Evolutionary conservation across 2,888 invertebrate species (phyloP).

Genomic region (Ganaspis brasiliensis): DNA sequence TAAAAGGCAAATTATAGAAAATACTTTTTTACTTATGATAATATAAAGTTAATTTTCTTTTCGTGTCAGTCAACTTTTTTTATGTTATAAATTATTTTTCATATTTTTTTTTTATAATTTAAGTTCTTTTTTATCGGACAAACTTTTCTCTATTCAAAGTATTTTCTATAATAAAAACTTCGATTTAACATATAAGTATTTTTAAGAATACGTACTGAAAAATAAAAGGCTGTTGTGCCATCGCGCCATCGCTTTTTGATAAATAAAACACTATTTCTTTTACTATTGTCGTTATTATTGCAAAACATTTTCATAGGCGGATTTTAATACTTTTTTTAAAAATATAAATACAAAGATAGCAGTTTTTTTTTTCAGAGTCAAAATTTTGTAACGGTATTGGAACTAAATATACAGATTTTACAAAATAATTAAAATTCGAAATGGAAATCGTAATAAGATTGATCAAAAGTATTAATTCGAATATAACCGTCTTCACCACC

Average conservation of each 20-base stretch:
- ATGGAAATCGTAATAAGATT: slow-evolving; percentile 96
- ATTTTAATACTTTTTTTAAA: not conserved
- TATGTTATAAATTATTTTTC: no score
- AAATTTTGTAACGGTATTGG: not conserved
- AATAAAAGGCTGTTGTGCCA: no score
- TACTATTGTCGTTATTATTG: slow-evolving; percentile 27
- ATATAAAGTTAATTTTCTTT: no score
- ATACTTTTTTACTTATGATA: no score
- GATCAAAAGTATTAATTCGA: slow-evolving; percentile 97
- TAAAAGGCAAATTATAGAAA: no score
- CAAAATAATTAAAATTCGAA: slow-evolving; percentile 87
- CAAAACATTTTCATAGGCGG: slow-evolving; percentile 19
- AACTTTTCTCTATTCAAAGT: no score
- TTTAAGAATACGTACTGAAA: no score
- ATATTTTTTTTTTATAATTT: no score
- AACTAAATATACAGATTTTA: not conserved
- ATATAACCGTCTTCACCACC: slow-evolving; percentile 99
- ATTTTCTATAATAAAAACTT: no score
- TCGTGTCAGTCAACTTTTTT: no score
- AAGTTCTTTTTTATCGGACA: no score
- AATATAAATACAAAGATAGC: slow-evolving; percentile 18
- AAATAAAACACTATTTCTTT: slow-evolving; percentile 27
- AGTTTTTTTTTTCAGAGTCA: not conserved
- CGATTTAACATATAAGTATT: no score
- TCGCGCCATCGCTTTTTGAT: not conserved